phyloP scores from a whole-genome alignment of 2,888 invertebrate genomes.

The Dicyrtomina minuta region DNA sequence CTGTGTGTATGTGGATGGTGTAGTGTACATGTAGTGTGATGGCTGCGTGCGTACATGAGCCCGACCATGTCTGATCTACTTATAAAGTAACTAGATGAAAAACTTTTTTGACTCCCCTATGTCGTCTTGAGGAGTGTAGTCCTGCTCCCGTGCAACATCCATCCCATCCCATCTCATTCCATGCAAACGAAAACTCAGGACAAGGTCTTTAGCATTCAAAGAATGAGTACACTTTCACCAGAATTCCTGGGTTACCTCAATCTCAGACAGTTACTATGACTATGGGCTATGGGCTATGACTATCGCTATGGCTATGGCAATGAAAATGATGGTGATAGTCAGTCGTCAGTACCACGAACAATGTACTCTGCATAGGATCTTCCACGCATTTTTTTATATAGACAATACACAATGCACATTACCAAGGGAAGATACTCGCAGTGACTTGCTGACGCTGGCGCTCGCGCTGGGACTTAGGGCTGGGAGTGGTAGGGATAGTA shows the following conservation, averaged over 20 bases:
- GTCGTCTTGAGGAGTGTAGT: background rate
- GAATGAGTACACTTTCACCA: background rate
- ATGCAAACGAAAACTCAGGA: background rate
- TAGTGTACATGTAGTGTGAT: background rate
- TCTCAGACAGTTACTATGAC: too few species aligned
- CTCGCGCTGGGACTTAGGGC: too few species aligned
- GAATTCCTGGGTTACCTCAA: too few species aligned
- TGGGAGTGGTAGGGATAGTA: background rate
- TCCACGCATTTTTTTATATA: background rate
- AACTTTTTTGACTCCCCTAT: slow-evolving; percentile 10
- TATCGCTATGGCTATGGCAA: background rate
- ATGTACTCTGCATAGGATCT: background rate
- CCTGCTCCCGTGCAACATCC: too few species aligned
- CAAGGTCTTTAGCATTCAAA: slow-evolving; percentile 11
- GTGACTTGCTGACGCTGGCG: too few species aligned
- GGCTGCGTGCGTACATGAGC: background rate
- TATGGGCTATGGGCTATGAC: too few species aligned
- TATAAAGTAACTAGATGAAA: slow-evolving; percentile 16
- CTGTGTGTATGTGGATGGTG: background rate
- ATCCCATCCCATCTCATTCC: background rate
- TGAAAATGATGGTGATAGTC: background rate
- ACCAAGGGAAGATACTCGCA: too few species aligned
- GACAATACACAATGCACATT: background rate
- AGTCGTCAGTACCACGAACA: too few species aligned
- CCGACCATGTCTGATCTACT: slow-evolving; percentile 12